Base-by-base conservation (phyloP, 1,140 invertebrate species). In the Dendrolimus kikuchii region DNA sequence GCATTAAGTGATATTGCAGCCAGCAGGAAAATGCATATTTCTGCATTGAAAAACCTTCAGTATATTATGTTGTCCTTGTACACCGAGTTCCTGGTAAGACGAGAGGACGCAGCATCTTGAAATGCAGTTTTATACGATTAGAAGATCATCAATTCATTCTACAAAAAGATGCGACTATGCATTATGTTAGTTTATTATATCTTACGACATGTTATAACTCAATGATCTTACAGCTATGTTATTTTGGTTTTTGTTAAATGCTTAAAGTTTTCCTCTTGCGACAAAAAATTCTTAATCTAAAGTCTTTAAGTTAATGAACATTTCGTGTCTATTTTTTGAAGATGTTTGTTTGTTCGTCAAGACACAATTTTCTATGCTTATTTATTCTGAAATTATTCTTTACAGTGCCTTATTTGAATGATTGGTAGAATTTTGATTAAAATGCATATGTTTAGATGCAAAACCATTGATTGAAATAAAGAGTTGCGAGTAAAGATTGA, bases 1-100 rank as follows among this genome's bases (percentile, higher is more conserved):
- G 23, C 23, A 23, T 23, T 23, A 23, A 23, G 23, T 23, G 23
- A 23, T 2, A 23, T 23, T 23, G 23, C 23, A 23, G 23, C 23
- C 23, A 23, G 23, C 23, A 23, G 3, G 1, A 23, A n/a, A 23
- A 23, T 23, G 23, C 23, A 23, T 23, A 23, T 23, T 23, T 23
- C 48, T 80, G 76, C 73, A 81, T 71, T 52, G 51, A 39, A 39
- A 6, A 45, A 77, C 59, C 59, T 59, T 73, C 76, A 61, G 60
- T 68, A 57, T 55, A 64, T 77, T 74, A 76, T 85, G 79, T 54
- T 64, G 53, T 80, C 81, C 81, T 76, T 68, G 78, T 85, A 70
- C 63, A 63, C 59, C 57, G 70, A 85, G 81, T 83, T 85, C 81
- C 81, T 83, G 81, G 77, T 85, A 74, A 72, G 74, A 71, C 59